Base-by-base conservation (phyloP, 2,888 invertebrate species). In the Lampropteryx suffumata region DNA sequence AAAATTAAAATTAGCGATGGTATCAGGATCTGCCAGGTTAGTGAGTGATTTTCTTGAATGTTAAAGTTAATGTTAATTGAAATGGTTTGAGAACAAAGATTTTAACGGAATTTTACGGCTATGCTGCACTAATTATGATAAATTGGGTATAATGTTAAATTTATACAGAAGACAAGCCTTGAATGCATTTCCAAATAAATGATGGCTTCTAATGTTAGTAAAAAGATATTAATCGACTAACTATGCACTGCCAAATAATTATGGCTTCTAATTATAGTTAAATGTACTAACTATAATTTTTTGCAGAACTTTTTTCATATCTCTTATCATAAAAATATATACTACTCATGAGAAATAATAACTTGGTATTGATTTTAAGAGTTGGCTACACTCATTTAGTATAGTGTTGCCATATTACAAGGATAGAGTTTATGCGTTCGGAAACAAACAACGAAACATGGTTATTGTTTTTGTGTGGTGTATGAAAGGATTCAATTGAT, bases 401-500 rank as follows among this genome's bases (percentile, higher is more conserved):
- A 11, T 36, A 50, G 48, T 55, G 46, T 46, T 55, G 50, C 50
- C 50, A 50, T 55, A 48, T 49, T 45, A 50, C 47, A 47, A 14
- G 14, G 17, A 37, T 39, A 21, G 32, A 34, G 11, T 30, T 26
- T 33, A 26, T n/a, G n/a, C n/a, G 6, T 45, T 21, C 21, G 7
- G 24, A 3, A 32, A 0, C 5, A 32, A 34, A 45, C 26, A 50
- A 35, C 27, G 37, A 41, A 35, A 39, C 27, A 24, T 21, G 10
- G 17, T 17, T 17, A 17, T 2, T 17, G 17, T 17, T 17, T 17
- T 17, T 3, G 17, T 17, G 2, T 17, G 2, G 17, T 17, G 6
- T 2, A 24, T 24, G 24, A 24, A 24, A 24, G 24, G 24, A 7
- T 24, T 24, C 2, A 21, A 21, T 7, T 1, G 24, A 24, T n/a